A percentile compares a stretch with the other conserved stretches of the same genome.
These are phyloP conservation scores for Desoria tigrina DNA, from an alignment of 2,888 invertebrate species.

Conservation along the genomic window DNA sequence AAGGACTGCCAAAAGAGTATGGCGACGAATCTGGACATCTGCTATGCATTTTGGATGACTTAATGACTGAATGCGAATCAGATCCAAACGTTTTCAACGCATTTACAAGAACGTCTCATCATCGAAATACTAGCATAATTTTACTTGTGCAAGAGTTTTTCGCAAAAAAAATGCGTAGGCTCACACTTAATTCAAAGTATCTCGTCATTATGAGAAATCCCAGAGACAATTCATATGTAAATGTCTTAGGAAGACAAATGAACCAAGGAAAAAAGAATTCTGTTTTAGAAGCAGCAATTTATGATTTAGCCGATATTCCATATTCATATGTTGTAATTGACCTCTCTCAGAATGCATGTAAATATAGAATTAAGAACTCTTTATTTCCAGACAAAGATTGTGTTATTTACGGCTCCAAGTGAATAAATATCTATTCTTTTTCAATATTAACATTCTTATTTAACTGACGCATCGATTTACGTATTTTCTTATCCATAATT, in stretches of 20 bases:
- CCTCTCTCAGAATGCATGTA: constrained; percentile 34
- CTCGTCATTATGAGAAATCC: constrained; percentile 38
- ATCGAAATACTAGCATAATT: constrained; percentile 16
- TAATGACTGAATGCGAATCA: constrained; percentile 19
- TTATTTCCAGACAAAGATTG: constrained; percentile 37
- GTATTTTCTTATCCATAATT: no score
- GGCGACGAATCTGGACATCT: not conserved
- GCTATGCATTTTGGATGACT: constrained; percentile 28
- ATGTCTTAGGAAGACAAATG: constrained; percentile 38
- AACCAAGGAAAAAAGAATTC: constrained; percentile 32
- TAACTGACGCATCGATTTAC: no score
- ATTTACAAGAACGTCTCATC: constrained; percentile 20
- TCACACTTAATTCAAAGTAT: constrained; percentile 32
- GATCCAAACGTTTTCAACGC: constrained; percentile 16
- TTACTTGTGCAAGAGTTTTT: constrained; percentile 38
- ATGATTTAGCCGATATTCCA: constrained; percentile 32
- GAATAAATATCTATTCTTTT: constrained; percentile 4
- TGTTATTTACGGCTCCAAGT: constrained; percentile 23
- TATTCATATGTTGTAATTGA: constrained; percentile 47
- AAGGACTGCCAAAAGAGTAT: constrained; percentile 24
- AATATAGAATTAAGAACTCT: constrained; percentile 34
- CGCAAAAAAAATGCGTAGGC: constrained; percentile 20
- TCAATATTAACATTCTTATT: no score
- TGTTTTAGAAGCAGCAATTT: constrained; percentile 28
- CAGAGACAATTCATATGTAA: constrained; percentile 25